Percentiles rank a stretch among this genome's conserved stretches.
These are phyloP conservation scores for Apostichopus japonicus DNA, from an alignment of 35 echinoderm and acorn worm genomes.

Conservation along the genomic window DNA sequence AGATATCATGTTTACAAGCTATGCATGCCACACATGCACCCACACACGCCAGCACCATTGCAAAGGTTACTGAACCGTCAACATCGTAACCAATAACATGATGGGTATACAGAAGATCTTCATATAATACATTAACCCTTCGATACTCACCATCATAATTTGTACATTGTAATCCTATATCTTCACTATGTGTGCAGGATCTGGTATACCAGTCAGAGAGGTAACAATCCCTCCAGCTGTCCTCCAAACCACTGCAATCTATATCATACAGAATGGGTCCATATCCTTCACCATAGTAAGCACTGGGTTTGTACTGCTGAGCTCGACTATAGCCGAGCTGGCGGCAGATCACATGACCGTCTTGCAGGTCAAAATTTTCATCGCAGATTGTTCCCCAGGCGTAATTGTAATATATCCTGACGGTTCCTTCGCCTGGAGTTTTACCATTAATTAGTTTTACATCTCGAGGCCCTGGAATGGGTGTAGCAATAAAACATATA, in stretches of 20 bases:
- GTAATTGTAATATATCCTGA: constrained; percentile 33
- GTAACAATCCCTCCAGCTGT: not conserved
- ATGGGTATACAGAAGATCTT: no score
- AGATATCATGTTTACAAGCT: no score
- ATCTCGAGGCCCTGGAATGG: not conserved
- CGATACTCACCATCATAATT: not conserved
- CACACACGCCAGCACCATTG: no score
- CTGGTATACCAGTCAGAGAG: not conserved
- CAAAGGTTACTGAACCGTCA: no score
- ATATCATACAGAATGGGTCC: constrained; percentile 29
- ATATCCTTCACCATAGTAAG: constrained; percentile 6
- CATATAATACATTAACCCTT: no score
- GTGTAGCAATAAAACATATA: no score
- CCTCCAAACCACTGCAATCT: constrained; percentile 5
- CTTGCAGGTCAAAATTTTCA: constrained; percentile 42
- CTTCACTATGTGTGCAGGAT: not conserved
- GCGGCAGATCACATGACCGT: constrained; percentile 41
- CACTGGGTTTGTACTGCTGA: not conserved
- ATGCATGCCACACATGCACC: no score
- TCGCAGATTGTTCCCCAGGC: constrained; percentile 58
- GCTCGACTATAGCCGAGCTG: constrained; percentile 42
- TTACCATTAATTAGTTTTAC: constrained; percentile 10
- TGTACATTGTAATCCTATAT: not conserved
- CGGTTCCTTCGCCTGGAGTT: not conserved
- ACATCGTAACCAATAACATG: no score